A percentile compares a stretch with the other conserved stretches of the same genome.
These are phyloP conservation scores for Paedocypris sp. DNA, from an alignment of 2,113 vertebrate species.

Conservation along the genomic window DNA sequence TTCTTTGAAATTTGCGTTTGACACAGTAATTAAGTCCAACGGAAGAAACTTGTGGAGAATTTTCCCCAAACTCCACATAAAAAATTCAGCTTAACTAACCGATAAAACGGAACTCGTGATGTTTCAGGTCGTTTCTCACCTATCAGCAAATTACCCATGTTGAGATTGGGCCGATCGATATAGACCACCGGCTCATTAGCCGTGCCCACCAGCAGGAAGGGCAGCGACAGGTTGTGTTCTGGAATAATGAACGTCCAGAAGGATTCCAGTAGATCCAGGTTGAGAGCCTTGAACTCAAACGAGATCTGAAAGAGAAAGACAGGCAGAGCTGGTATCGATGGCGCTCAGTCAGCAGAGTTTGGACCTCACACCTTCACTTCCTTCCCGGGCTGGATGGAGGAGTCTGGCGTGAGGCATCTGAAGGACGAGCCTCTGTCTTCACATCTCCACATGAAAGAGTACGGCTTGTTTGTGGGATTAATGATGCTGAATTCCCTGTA, in stretches of 20 bases:
- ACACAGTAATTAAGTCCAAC: too few species aligned
- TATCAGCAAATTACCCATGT: slow-evolving; percentile 64
- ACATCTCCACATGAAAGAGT: slow-evolving; percentile 73
- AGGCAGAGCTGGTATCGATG: neutral
- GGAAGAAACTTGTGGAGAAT: too few species aligned
- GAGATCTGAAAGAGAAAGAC: slow-evolving; percentile 55
- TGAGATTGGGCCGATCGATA: slow-evolving; percentile 65
- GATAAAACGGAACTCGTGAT: neutral
- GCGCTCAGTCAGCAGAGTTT: neutral
- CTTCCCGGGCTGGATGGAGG: slow-evolving; percentile 64
- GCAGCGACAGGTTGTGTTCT: slow-evolving; percentile 61
- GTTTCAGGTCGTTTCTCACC: slow-evolving; percentile 54
- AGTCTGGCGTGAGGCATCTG: slow-evolving; percentile 64
- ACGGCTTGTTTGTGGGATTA: slow-evolving; percentile 70
- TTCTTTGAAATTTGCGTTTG: too few species aligned
- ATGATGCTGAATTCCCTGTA: slow-evolving; percentile 68
- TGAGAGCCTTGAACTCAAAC: slow-evolving; percentile 68
- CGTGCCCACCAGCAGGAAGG: slow-evolving; percentile 75
- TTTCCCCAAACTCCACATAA: neutral
- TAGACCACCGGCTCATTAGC: slow-evolving; percentile 65
- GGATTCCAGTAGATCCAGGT: slow-evolving; percentile 67
- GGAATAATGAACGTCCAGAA: slow-evolving; percentile 77
- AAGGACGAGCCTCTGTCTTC: slow-evolving; percentile 61
- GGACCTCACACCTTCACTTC: slow-evolving; percentile 61
- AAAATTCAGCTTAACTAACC: neutral